These are phyloP conservation scores for Melinopterus prodromus DNA, from an alignment of 2,888 invertebrate species.

Conservation along the genomic window DNA sequence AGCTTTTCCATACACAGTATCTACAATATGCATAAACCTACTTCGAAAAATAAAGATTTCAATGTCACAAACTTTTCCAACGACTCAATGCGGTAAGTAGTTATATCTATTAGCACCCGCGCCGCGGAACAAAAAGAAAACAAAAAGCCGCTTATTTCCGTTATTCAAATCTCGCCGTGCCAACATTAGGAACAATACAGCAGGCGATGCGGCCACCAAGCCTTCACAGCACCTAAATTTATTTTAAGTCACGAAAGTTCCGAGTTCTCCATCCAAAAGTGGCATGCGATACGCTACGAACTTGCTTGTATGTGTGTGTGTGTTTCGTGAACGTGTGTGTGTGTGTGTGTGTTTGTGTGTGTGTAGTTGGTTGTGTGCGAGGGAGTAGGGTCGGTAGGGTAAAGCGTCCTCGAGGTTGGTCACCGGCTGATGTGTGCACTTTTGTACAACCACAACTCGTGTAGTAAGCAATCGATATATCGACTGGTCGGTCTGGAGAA, in stretches of 20 bases:
- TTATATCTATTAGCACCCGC: not conserved
- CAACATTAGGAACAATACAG: not conserved
- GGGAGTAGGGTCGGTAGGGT: conserved; percentile 5
- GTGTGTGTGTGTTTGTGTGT: conserved; percentile 4
- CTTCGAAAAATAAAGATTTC: not conserved
- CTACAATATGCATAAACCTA: no score
- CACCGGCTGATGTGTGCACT: conserved; percentile 43
- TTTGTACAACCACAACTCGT: conserved; percentile 49
- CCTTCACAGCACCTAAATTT: not conserved
- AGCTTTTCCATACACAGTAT: no score
- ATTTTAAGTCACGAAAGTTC: not conserved
- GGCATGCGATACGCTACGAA: not conserved
- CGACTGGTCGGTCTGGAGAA: conserved; percentile 52
- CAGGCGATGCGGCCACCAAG: not conserved
- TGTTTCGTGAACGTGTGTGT: not conserved
- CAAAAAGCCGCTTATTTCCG: not conserved
- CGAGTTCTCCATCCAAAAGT: not conserved
- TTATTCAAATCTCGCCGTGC: not conserved
- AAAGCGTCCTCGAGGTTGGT: conserved; percentile 21
- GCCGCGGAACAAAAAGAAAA: not conserved
- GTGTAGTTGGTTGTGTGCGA: conserved; percentile 6
- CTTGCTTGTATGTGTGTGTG: not conserved
- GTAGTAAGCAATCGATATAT: conserved; percentile 58
- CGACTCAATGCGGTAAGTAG: not conserved
- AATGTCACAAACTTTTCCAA: not conserved